Base-by-base conservation (phyloP, 92 coral and sea anemone species). In the Hydrozoanthus gracilis region DNA sequence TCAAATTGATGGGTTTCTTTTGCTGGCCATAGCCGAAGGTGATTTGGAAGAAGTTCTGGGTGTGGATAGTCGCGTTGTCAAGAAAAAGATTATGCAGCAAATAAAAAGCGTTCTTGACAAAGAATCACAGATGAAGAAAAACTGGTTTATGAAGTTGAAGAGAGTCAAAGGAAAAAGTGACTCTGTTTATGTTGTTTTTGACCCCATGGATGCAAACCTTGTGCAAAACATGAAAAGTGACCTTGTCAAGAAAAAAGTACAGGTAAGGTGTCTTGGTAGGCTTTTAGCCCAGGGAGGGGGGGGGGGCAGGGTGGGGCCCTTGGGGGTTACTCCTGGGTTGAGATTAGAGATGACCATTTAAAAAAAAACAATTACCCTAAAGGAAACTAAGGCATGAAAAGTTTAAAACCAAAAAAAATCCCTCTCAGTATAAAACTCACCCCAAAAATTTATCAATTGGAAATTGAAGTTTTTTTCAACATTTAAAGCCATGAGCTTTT, bases 61-160 rank as follows among this genome's bases (percentile, higher is more conserved):
- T 84, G 94, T 96, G 58, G 99, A 96, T 83, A 96, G 94, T 82
- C 95, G 90, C 73, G 93, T 92, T 70, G 95, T 91, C 39, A 89
- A 96, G 71, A 88, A 88, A 60, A 96, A 93, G 71, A 84, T 96
- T 8, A 60, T 89, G 50, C 96, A 95, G 73, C 93, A 93, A 69
- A 78, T 93, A 78, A 92, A 87, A 82, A 85, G 76, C 58, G 76
- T 95, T 70, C 92, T 91, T 16, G 95, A 93, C 3, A 94, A 93
- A 46, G 98, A 94, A 76, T 79, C 78, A 44, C 92, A 73, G 12
- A 83, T 10, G 77, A 88, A 91, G 87, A 90, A 82, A 39, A 89
- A 88, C 86, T 96, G 99, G 99, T 92, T 88, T 75, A 71, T 79
- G 83, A 91, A 89, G 86, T 82, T 92, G 44, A 92, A 80, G 58